Base-by-base conservation (phyloP, 1,140 invertebrate genomes). In the Venustaconcha ellipsiformis region DNA sequence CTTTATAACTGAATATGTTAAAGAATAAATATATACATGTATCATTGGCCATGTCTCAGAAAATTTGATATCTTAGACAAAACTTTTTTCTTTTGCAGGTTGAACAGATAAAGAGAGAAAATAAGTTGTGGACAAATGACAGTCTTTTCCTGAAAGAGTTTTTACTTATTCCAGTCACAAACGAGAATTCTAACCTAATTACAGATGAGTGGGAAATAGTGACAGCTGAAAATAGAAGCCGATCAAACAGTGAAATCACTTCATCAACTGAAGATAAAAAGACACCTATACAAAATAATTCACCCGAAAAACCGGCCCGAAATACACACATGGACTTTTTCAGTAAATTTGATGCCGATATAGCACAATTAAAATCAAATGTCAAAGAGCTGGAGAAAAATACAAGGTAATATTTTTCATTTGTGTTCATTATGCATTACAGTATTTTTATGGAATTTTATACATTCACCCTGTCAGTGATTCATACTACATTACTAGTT, bases 81-180 rank as follows among this genome's bases (percentile, higher is more conserved):
- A 48, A 48, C 37, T 37, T 58, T 48, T 66, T 69, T 56, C 55
- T 65, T 69, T 82, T 81, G 20, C 68, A 84, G 83, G 83, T 84
- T 18, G 83, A 84, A 74, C 76, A 84, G 59, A 78, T 84, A 17
- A 84, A 84, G 73, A 55, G 81, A 73, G 84, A 85, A 70, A 87
- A 87, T 78, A 84, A 85, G 66, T 74, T 87, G 57, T 87, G 86
- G 86, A 86, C 82, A 64, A 86, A 82, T 74, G 86, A 87, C 74
- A 83, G 80, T 70, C 79, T 87, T 60, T 86, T 86, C 77, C 60
- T 87, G 67, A 63, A 81, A 15, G 83, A 87, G 64, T 60, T 74
- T 56, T 74, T 87, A 57, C 80, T 82, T 60, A 83, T 87, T 48
- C 86, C 86, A 14, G 67, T 83, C n/a, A 72, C 79, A 57, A 80